Evolutionary conservation across 2,888 invertebrate genomes (phyloP).

Genomic region (Acanthosepion pharaonis): DNA sequence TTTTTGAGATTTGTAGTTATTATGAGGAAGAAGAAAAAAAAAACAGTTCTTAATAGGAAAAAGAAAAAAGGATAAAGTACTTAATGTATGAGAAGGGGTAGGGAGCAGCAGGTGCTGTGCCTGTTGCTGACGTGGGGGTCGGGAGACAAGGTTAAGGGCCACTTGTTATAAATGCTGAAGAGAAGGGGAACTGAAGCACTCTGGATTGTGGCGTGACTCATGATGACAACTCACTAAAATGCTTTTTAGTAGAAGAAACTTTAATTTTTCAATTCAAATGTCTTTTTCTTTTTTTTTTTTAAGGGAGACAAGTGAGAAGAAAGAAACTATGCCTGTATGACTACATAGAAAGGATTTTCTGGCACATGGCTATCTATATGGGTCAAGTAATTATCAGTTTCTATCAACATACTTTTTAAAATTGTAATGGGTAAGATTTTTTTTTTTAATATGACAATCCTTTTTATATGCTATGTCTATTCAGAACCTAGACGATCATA

Average conservation of each 20-base stretch:
- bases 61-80: neutral
- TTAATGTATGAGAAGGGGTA: neutral
- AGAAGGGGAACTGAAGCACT: neutral
- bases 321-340: too few species aligned
- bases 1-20: neutral
- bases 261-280: neutral
- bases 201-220: neutral
- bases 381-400: neutral
- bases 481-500: too few species aligned
- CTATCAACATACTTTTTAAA: neutral
- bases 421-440: too few species aligned
- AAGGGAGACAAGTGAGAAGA: neutral
- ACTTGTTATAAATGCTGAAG: neutral
- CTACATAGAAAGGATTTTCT: neutral
- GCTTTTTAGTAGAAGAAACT: neutral
- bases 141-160: neutral
- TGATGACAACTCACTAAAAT: neutral
- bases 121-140: neutral
- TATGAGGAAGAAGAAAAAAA: neutral
- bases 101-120: conserved; percentile 33
- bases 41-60: neutral
- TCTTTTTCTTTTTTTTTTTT: neutral
- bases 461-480: too few species aligned
- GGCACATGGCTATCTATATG: neutral
- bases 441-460: too few species aligned